Evolutionary conservation across 2,797 vertebrate species (phyloP).

Genomic region (Bufotes viridis): DNA sequence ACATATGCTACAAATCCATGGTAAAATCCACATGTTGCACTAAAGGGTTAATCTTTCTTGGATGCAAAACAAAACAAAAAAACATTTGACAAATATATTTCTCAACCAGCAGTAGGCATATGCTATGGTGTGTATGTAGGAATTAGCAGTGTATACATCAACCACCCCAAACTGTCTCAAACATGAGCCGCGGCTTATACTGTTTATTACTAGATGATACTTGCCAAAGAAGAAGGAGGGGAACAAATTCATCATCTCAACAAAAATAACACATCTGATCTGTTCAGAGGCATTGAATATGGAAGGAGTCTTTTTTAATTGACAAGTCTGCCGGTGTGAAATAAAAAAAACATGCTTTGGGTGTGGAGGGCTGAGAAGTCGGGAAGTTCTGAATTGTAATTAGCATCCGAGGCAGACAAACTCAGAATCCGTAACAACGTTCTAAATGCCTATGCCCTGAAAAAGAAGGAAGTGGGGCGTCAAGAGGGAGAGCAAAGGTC

Average conservation of each 20-base stretch:
- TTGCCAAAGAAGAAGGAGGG: background rate
- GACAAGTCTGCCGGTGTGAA: constrained; percentile 51
- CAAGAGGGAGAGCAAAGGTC: constrained; percentile 33
- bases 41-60: background rate
- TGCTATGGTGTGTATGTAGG: background rate
- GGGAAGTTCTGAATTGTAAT: constrained; percentile 51
- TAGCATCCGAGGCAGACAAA: constrained; percentile 20
- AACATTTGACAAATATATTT: background rate
- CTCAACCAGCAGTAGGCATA: background rate
- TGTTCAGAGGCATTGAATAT: constrained; percentile 33
- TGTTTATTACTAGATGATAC: constrained; percentile 34
- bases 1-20: too few relatives aligned
- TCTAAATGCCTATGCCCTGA: background rate
- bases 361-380: constrained; percentile 1
- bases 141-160: constrained; percentile 25
- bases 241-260: constrained; percentile 11
- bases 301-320: constrained; percentile 47
- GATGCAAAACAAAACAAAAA: background rate
- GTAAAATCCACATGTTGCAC: background rate
- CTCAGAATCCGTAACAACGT: constrained; percentile 21
- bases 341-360: constrained; percentile 47
- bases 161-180: background rate
- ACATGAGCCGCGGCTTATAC: background rate
- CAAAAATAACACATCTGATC: constrained; percentile 47
- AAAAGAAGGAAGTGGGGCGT: constrained; percentile 17